phyloP scores from a whole-genome alignment of 2,888 invertebrate genomes.

The Caenorhabditis japonica region DNA sequence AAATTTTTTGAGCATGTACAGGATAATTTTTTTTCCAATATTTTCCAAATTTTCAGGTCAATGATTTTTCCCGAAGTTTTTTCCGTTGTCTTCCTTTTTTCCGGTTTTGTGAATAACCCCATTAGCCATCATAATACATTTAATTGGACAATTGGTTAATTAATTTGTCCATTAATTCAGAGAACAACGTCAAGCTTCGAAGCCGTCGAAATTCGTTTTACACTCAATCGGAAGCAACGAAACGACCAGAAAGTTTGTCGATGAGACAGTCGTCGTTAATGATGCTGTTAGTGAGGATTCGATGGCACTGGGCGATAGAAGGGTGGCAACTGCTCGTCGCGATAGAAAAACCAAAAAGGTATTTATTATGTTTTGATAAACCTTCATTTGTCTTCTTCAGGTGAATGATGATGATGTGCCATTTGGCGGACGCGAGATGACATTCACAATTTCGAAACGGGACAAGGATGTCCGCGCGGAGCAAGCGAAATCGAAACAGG shows the following conservation, averaged over 20 bases:
- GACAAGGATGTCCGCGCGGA: slow-evolving; percentile 55
- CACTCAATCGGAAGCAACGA: slow-evolving; percentile 60
- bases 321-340: slow-evolving; percentile 5
- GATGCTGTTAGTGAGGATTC: slow-evolving; percentile 22
- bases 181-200: slow-evolving; percentile 40
- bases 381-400: neutral
- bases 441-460: slow-evolving; percentile 62
- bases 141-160: too few species aligned
- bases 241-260: slow-evolving; percentile 59
- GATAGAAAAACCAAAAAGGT: slow-evolving; percentile 28
- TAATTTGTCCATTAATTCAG: too few species aligned
- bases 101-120: too few species aligned
- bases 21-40: too few species aligned
- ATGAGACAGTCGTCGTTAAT: slow-evolving; percentile 38
- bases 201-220: slow-evolving; percentile 60
- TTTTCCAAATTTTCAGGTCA: too few species aligned
- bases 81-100: slow-evolving; percentile 8
- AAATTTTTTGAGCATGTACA: too few species aligned
- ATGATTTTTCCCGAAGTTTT: too few species aligned
- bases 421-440: slow-evolving; percentile 71
- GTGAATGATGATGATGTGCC: slow-evolving; percentile 51
- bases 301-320: slow-evolving; percentile 49
- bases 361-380: neutral
- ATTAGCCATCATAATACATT: too few species aligned
- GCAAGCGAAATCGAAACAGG: slow-evolving; percentile 54